These are phyloP conservation scores for Bergia sp. DNA, from an alignment of 92 coral and sea anemone species.

Conservation along the genomic window DNA sequence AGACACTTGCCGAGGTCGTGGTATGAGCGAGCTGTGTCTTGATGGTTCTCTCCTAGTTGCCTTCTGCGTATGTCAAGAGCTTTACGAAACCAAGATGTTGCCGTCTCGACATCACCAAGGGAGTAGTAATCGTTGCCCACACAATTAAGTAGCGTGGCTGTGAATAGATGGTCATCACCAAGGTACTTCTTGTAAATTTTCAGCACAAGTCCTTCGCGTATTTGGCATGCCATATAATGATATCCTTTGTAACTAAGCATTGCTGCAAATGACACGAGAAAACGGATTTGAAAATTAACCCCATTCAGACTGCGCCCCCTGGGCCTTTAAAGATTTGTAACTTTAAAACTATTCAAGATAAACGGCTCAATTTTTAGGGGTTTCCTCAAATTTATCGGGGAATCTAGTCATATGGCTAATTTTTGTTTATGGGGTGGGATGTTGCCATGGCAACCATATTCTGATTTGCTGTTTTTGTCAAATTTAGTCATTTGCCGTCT, in stretches of 20 bases:
- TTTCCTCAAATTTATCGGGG: no score
- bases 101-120: conserved; percentile 34
- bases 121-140: conserved; percentile 58
- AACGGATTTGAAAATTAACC: no score
- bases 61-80: conserved; percentile 54
- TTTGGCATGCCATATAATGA: conserved; percentile 27
- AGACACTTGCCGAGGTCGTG: conserved; percentile 60
- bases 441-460: no score
- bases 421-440: no score
- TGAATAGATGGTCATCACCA: conserved; percentile 57
- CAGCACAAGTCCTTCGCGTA: conserved; percentile 34
- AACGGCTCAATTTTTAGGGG: no score
- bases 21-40: conserved; percentile 60
- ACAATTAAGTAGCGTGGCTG: conserved; percentile 59
- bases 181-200: conserved; percentile 49
- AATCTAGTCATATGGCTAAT: no score
- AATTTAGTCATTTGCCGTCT: no score
- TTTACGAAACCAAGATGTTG: conserved; percentile 27
- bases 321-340: no score
- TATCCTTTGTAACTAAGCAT: not conserved
- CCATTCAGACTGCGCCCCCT: no score
- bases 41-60: conserved; percentile 51
- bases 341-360: no score
- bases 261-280: not conserved
- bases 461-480: no score